phyloP scores from a whole-genome alignment of 2,888 invertebrate genomes.

The Tupiocoris notatus region DNA sequence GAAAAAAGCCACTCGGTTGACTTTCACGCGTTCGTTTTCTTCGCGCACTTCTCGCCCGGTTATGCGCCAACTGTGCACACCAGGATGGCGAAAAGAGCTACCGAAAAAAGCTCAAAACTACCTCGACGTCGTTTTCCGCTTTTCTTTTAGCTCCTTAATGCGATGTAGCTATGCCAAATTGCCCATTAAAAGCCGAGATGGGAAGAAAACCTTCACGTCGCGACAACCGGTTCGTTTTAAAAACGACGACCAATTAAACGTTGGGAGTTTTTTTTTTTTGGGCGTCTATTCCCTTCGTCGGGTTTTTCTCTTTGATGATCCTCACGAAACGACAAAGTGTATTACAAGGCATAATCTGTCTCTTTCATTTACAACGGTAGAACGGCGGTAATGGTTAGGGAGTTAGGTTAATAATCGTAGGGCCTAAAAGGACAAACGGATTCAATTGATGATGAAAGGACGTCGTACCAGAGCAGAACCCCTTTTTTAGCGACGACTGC shows the following conservation, averaged over 20 bases:
- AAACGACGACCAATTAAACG: slow-evolving; percentile 30
- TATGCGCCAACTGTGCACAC: background rate
- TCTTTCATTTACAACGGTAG: background rate
- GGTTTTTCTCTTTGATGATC: background rate
- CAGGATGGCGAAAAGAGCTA: background rate
- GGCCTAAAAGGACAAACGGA: background rate
- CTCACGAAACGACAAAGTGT: background rate
- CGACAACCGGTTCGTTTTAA: slow-evolving; percentile 14
- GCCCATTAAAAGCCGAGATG: slow-evolving; percentile 24
- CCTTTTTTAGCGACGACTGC: too few relatives aligned
- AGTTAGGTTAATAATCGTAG: background rate
- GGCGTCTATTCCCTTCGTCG: background rate
- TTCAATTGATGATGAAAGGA: background rate
- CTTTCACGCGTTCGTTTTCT: background rate
- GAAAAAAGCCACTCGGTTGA: background rate
- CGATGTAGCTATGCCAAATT: slow-evolving; percentile 15
- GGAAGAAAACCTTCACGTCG: background rate
- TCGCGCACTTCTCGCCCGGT: background rate
- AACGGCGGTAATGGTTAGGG: background rate
- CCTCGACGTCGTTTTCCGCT: background rate
- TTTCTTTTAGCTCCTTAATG: slow-evolving; percentile 15
- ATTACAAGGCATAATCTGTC: background rate
- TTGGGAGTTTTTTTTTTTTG: slow-evolving; percentile 6
- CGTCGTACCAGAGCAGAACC: too few relatives aligned
- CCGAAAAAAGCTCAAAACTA: background rate